Evolutionary conservation across 1,140 invertebrate genomes (phyloP).

Genomic region (Helicoverpa zea): DNA sequence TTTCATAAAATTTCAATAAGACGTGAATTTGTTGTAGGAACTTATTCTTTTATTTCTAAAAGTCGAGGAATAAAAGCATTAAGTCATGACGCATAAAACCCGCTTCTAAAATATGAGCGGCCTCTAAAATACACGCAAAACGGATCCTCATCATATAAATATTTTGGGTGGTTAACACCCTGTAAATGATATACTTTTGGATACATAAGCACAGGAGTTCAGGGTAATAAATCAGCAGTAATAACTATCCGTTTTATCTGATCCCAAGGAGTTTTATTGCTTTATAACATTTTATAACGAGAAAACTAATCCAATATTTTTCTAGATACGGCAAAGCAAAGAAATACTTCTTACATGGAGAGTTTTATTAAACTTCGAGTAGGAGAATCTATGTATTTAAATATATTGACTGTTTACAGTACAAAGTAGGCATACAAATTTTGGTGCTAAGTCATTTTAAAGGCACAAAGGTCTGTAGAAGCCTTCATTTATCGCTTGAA

Average conservation of each 20-base stretch:
- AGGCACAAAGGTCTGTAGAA: not conserved
- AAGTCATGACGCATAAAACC: not conserved
- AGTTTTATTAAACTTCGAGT: not conserved
- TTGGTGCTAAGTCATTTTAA: not conserved
- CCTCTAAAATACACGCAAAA: not conserved
- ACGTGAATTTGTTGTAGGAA: not conserved
- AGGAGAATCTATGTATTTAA: not conserved
- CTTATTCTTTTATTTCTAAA: not conserved
- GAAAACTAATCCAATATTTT: constrained; percentile 45
- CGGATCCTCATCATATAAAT: constrained; percentile 2
- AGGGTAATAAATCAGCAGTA: constrained; percentile 28
- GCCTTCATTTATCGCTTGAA: constrained; percentile 1
- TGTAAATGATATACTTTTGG: constrained; percentile 24
- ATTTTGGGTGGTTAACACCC: constrained; percentile 2
- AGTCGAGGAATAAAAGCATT: not conserved
- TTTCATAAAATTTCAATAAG: not conserved
- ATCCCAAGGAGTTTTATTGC: constrained; percentile 32
- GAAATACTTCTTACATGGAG: not conserved
- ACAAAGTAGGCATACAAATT: not conserved
- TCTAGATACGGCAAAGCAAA: constrained; percentile 12
- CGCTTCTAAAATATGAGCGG: not conserved
- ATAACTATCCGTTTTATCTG: constrained; percentile 27
- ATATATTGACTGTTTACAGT: not conserved
- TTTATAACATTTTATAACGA: constrained; percentile 44
- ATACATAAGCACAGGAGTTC: constrained; percentile 8